Conservation (phyloP, 2,113 vertebrate genomes). For the Oxygymnocypris stewartii region DNA sequence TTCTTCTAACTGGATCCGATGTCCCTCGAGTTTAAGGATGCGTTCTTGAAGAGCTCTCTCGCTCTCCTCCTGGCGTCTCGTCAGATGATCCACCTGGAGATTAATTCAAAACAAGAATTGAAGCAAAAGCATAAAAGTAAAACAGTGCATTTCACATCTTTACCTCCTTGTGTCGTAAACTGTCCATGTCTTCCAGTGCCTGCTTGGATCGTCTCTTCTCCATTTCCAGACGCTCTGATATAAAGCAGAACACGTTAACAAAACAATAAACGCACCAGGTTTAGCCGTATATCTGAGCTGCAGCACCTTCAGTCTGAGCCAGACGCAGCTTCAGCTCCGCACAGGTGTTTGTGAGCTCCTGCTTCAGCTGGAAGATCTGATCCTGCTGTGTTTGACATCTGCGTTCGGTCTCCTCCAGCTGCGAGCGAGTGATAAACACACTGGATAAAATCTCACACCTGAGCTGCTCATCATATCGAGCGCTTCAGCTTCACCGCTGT, state of each 20-base stretch:
- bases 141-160: background rate
- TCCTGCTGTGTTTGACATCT: conserved; percentile 86
- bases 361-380: conserved; percentile 86
- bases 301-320: conserved; percentile 84
- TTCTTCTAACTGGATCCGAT: conserved; percentile 85
- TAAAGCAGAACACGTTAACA: background rate
- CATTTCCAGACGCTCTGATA: conserved; percentile 82
- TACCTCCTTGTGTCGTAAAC: conserved; percentile 87
- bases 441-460: background rate
- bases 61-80: conserved; percentile 79
- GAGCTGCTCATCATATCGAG: conserved; percentile 21
- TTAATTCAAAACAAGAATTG: background rate
- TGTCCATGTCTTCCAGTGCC: conserved; percentile 80
- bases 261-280: background rate
- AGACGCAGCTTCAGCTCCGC: conserved; percentile 87
- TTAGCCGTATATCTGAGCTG: background rate
- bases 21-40: conserved; percentile 83
- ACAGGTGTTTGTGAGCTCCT: conserved; percentile 82
- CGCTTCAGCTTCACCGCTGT: background rate
- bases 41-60: conserved; percentile 83
- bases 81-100: conserved; percentile 82
- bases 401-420: conserved; percentile 87
- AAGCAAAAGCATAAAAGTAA: background rate
- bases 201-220: conserved; percentile 89
- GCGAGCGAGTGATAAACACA: background rate